Evolutionary conservation across 2,797 vertebrate species (phyloP).

Genomic region (Eulemur coronatus): DNA sequence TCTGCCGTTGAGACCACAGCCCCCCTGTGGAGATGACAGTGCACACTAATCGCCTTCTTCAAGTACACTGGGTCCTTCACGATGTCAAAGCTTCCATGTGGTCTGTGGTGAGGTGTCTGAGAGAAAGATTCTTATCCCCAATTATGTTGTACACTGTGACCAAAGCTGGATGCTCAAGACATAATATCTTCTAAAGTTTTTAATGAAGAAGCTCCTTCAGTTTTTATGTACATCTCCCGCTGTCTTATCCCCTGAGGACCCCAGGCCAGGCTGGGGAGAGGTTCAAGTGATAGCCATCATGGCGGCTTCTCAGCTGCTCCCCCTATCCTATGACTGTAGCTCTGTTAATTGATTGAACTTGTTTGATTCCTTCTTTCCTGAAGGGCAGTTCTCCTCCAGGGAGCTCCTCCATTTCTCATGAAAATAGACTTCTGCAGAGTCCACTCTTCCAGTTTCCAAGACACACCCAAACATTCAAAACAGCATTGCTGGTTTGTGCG

Average conservation of each 20-base stretch:
- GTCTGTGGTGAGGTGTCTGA: background rate
- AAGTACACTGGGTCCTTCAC: background rate
- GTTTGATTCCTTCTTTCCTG: background rate
- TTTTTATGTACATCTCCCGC: background rate
- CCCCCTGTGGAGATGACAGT: background rate
- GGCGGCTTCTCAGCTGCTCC: background rate
- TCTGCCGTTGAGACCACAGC: background rate
- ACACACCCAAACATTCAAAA: background rate
- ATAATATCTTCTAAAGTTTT: background rate
- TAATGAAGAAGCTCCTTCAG: background rate
- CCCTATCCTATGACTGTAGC: background rate
- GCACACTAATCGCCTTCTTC: background rate
- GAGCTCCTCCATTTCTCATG: background rate
- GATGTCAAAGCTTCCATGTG: background rate
- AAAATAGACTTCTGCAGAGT: background rate
- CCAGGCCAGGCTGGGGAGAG: background rate
- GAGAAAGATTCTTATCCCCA: background rate
- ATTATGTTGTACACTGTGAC: background rate
- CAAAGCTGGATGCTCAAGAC: background rate
- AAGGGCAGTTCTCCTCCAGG: background rate
- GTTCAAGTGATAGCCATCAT: background rate
- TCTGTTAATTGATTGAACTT: background rate
- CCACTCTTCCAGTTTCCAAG: background rate
- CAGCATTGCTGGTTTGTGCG: accelerated
- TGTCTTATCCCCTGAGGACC: background rate